Percentiles rank a stretch among this genome's conserved stretches.
These are phyloP conservation scores for Ips typographus DNA, from an alignment of 1,140 invertebrate genomes.

Conservation along the genomic window DNA sequence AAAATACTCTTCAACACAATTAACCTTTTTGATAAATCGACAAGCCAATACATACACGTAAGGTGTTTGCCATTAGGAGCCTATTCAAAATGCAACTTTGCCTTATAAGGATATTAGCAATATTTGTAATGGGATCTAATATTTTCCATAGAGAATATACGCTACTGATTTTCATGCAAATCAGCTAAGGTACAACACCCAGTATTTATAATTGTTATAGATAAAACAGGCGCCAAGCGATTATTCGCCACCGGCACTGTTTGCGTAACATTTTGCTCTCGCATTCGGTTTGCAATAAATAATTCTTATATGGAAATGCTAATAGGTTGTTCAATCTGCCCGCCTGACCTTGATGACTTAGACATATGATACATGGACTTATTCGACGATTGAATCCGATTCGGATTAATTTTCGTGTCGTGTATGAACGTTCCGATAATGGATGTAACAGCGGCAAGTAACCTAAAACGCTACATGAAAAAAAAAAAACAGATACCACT, in stretches of 20 bases:
- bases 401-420: too few species aligned
- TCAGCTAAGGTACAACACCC: conserved; percentile 6
- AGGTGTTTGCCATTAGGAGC: background rate
- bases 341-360: background rate
- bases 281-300: conserved; percentile 4
- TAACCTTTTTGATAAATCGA: background rate
- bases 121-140: conserved; percentile 2
- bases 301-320: conserved; percentile 7
- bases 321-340: conserved; percentile 14
- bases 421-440: too few species aligned
- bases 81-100: background rate
- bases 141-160: background rate
- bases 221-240: conserved; percentile 21
- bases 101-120: conserved; percentile 1
- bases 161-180: conserved; percentile 13
- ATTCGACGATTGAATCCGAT: too few species aligned
- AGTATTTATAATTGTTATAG: conserved; percentile 25
- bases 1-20: background rate
- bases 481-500: too few species aligned
- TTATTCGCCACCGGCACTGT: background rate
- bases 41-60: background rate
- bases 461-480: too few species aligned
- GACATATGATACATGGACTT: too few species aligned
- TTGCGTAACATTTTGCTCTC: conserved; percentile 9
- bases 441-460: too few species aligned